phyloP scores from a whole-genome alignment of 2,797 vertebrate genomes.

The Galaxias olidus region DNA sequence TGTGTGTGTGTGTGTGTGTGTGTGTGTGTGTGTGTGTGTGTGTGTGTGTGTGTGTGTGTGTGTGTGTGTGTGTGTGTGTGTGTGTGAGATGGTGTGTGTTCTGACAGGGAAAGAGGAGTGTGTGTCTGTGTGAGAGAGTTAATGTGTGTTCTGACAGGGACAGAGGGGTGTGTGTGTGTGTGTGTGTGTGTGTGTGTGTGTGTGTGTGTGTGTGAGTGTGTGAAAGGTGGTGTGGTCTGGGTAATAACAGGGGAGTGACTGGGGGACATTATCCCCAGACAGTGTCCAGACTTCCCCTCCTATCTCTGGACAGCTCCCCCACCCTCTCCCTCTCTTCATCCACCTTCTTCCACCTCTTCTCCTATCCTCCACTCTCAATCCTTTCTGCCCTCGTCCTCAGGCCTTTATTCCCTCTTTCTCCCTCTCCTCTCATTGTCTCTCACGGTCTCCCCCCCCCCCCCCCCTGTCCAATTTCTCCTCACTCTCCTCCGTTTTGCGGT shows the following conservation, averaged over 20 bases:
- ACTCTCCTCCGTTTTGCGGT: too few relatives aligned
- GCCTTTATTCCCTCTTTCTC: too few relatives aligned
- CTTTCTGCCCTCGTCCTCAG: too few relatives aligned
- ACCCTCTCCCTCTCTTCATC: too few relatives aligned
- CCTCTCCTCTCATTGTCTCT: too few relatives aligned
- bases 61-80: neutral
- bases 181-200: neutral
- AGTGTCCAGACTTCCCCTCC: constrained; percentile 34
- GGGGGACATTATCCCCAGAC: constrained; percentile 20
- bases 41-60: neutral
- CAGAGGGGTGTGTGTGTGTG: neutral
- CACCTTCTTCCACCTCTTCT: too few relatives aligned
- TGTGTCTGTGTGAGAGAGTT: neutral
- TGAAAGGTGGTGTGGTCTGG: neutral
- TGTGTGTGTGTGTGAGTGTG: constrained; percentile 4
- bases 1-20: neutral
- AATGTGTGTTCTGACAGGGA: neutral
- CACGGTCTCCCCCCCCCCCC: too few relatives aligned
- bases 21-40: constrained; percentile 4
- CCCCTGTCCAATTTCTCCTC: too few relatives aligned
- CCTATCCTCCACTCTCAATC: too few relatives aligned
- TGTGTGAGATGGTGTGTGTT: constrained; percentile 4
- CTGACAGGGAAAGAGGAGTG: neutral
- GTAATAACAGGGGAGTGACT: constrained; percentile 38
- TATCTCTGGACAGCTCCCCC: neutral